Base-by-base conservation (phyloP, 2,797 vertebrate species). In the Naso thynnoides region DNA sequence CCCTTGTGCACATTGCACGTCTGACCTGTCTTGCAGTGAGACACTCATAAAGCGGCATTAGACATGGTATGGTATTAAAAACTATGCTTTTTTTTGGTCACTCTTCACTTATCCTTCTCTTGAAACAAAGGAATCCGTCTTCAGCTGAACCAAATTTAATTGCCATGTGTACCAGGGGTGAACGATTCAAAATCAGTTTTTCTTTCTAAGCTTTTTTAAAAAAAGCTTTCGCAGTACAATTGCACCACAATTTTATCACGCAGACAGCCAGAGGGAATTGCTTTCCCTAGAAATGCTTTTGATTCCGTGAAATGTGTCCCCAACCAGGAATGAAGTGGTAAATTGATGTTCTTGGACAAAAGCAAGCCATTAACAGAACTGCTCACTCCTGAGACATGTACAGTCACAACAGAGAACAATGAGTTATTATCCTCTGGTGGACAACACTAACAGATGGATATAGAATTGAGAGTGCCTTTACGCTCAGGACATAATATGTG, bases 341-440 rank as follows among this genome's bases (percentile, higher is more conserved):
- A 83, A 82, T 52, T 69, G 69, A 81, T 80, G 55, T 82, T 70
- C 62, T 72, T 57, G 38, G 69, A 74, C 59, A 76, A 82, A 82
- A 81, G 68, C 62, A 70, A 76, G 61, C 23, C 60, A 61, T 76
- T 81, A 84, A 78, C 74, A 49, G 47, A 78, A 65, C 45, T 33
- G 44, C 47, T 65, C 49, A 33, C 79, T 73, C 64, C 69, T 56
- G 42, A 79, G 67, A 79, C 57, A 39, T 31, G 31, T 58, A 65
- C 31, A 11, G 26, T 62, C 4, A 3, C 52, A 59, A 33, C 62
- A 26, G 56, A 50, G 48, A 15, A 19, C 57, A 55, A 39, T 65
- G 49, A 76, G 14, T 61, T 26, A 36, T 81, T 67, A 45, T 78
- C 66, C 52, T 78, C 21, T 19, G 76, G 41, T 53, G 44, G 52